phyloP scores from a whole-genome alignment of 2,797 vertebrate species.

The Spondyliosoma cantharus region DNA sequence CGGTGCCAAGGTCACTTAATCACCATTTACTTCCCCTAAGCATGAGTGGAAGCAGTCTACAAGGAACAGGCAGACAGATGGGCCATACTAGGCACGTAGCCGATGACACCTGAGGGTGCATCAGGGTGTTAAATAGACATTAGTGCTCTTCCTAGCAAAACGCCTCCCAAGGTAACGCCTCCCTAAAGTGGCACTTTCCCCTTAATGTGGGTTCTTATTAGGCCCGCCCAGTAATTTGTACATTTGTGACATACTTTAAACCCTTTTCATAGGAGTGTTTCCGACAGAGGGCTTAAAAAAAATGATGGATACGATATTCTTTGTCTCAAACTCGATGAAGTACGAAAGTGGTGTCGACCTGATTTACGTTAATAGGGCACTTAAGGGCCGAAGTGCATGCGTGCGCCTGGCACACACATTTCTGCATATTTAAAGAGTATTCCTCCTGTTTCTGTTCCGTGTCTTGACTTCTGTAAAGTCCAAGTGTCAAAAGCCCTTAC shows the following conservation, averaged over 20 bases:
- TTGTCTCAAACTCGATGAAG: slow-evolving; percentile 51
- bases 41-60: slow-evolving; percentile 72
- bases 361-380: slow-evolving; percentile 41
- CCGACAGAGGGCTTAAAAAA: slow-evolving; percentile 18
- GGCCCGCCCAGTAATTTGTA: slow-evolving; percentile 67
- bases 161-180: slow-evolving; percentile 73
- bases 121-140: slow-evolving; percentile 82
- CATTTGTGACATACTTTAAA: slow-evolving; percentile 67
- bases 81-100: slow-evolving; percentile 66
- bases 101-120: slow-evolving; percentile 76
- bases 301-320: slow-evolving; percentile 51
- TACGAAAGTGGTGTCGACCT: slow-evolving; percentile 40
- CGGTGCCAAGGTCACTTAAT: slow-evolving; percentile 81
- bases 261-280: slow-evolving; percentile 55
- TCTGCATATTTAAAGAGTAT: background rate
- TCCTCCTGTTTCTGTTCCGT: background rate
- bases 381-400: slow-evolving; percentile 18
- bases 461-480: slow-evolving; percentile 1
- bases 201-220: slow-evolving; percentile 59
- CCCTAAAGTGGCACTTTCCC: slow-evolving; percentile 70
- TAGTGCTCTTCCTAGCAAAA: slow-evolving; percentile 75
- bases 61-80: slow-evolving; percentile 77
- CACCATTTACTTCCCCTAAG: slow-evolving; percentile 79
- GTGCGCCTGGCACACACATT: background rate
- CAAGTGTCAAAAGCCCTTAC: slow-evolving; percentile 12